Conservation (phyloP, 37 sponge, comb jelly and placozoan genomes). For the Oscarella lobularis region DNA sequence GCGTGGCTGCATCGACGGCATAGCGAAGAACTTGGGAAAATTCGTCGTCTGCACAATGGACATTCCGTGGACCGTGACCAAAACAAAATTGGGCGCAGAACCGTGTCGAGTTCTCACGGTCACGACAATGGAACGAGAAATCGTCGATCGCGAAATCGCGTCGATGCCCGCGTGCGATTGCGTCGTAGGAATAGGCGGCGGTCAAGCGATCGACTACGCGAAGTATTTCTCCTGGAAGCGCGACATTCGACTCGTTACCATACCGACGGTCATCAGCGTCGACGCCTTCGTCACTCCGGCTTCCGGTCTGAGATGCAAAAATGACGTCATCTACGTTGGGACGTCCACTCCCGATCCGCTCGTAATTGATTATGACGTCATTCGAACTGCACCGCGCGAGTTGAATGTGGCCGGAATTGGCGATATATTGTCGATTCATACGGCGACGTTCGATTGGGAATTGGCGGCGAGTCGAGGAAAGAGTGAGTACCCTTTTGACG, state of each 20-base stretch:
- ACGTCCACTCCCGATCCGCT: slow-evolving; percentile 2
- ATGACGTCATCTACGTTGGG: not conserved
- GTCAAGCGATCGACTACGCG: slow-evolving; percentile 10
- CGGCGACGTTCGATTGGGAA: slow-evolving; percentile 4
- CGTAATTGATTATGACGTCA: slow-evolving; percentile 6
- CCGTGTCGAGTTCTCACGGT: not conserved
- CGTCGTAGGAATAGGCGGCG: slow-evolving; percentile 11
- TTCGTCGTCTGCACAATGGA: not conserved
- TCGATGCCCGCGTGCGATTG: not conserved
- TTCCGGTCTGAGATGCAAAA: not conserved
- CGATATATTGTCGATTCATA: not conserved
- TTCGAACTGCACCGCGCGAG: not conserved
- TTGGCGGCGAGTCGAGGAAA: not conserved
- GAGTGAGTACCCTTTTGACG: not conserved
- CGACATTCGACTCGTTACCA: not conserved
- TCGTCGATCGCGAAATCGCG: not conserved
- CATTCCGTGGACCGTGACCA: not conserved
- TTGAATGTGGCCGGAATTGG: not conserved
- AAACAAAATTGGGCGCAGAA: not conserved
- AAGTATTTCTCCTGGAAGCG: not conserved
- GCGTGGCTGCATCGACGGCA: not conserved
- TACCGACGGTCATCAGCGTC: not conserved
- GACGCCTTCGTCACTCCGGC: not conserved
- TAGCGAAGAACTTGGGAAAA: not conserved
- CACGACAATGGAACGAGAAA: not conserved